Evolutionary conservation across 2,888 invertebrate genomes (phyloP), one percentile per base, ranked within the genome.

Genomic region (Idaea dimidiata): DNA sequence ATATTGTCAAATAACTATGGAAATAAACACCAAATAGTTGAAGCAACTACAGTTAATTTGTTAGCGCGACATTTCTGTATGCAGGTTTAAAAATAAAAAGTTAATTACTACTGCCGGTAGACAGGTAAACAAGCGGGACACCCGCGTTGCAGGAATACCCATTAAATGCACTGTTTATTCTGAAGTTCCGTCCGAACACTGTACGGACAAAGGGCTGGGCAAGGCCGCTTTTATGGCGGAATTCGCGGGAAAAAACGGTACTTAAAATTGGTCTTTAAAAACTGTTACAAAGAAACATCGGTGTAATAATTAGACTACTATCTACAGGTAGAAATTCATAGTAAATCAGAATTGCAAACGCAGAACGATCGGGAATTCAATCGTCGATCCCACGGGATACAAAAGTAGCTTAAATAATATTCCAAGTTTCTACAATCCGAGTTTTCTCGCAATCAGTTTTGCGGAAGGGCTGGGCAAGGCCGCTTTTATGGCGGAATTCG

Each of bases 121-220:
- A 73, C 78, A 80, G 80, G 85, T 86, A 87, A 85, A 86, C 86
- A 83, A 69, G 74, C 72, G 72, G 82, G 81, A 85, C 87, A 84
- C 87, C 86, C 83, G 82, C 81, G 82, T 77, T 67, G 86, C 62
- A 58, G 43, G 16, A 24, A 43, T 43, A 43, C 43, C 58, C 32
- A 32, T 32, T 58, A 43, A 58, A 58, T 58, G 58, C 58, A 58
- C 18, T 58, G 58, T 32, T 57, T 58, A 43, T 43, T 43, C 43
- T 43, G 43, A 43, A 43, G 43, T 43, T 43, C 43, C 43, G 43
- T 43, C 43, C 43, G 43, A 43, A 43, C 43, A 43, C 5, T 8
- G 43, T 43, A 43, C 43, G 43, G 7, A 43, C 43, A 43, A 43
- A 43, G 43, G 43, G 43, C 43, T 43, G 43, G 43, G 43, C 43